Conservation (phyloP, 92 coral and sea anemone genomes). For the Scolanthus callimorphus region DNA sequence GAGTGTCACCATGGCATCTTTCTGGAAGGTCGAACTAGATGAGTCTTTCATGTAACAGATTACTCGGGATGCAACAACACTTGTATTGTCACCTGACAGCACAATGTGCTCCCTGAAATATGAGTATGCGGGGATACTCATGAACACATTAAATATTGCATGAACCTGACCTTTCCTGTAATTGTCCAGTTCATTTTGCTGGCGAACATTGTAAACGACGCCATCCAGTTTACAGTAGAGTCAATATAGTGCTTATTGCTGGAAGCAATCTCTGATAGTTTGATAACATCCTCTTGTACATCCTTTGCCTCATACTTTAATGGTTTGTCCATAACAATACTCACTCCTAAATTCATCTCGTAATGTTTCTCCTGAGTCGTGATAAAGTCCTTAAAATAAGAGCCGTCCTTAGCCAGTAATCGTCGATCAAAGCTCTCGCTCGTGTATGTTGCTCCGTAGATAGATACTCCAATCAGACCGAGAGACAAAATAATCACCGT, state of each 20-base stretch:
- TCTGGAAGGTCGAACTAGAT: slow-evolving; percentile 40
- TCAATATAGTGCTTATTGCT: slow-evolving; percentile 47
- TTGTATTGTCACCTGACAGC: slow-evolving; percentile 21
- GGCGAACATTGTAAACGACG: slow-evolving; percentile 23
- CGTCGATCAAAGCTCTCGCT: slow-evolving; percentile 62
- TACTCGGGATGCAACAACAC: slow-evolving; percentile 36
- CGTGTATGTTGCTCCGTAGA: slow-evolving; percentile 60
- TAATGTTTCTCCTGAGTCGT: slow-evolving; percentile 42
- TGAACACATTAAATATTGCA: slow-evolving; percentile 21
- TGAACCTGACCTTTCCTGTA: slow-evolving; percentile 5
- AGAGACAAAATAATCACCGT: slow-evolving; percentile 47
- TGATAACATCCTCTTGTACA: slow-evolving; percentile 33
- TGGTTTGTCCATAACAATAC: slow-evolving; percentile 35
- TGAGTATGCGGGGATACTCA: slow-evolving; percentile 13
- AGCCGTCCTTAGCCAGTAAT: slow-evolving; percentile 57
- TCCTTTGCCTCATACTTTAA: slow-evolving; percentile 34
- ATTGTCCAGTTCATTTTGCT: background rate
- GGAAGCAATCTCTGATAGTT: slow-evolving; percentile 35
- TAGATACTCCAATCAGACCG: slow-evolving; percentile 52
- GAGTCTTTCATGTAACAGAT: slow-evolving; percentile 41
- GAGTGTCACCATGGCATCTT: slow-evolving; percentile 61
- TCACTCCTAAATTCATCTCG: slow-evolving; percentile 35
- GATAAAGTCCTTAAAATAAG: slow-evolving; percentile 41
- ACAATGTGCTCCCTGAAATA: slow-evolving; percentile 34
- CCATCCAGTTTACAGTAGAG: slow-evolving; percentile 55